Base-by-base conservation (phyloP, 35 echinoderm and acorn worm species). In the Amphiura filiformis region DNA sequence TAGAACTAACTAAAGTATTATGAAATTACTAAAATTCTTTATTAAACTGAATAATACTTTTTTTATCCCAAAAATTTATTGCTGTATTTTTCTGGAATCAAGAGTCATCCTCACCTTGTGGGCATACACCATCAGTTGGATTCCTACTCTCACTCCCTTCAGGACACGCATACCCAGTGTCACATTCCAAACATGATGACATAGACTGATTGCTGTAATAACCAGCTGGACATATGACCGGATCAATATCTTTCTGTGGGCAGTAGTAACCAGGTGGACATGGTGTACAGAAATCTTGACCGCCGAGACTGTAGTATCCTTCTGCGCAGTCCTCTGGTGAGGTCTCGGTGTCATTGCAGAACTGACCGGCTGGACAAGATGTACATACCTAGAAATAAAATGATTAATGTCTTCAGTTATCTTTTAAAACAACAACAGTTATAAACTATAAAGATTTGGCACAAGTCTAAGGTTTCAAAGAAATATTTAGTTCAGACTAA, bases 191-290 rank as follows among this genome's bases (percentile, higher is more conserved):
- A 37, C 95, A 97, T 1, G 80, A 88, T 78, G 30, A 42, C 44
- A 83, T 94, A 1, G 95, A 97, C 79, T 97, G 92, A 86, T 97
- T 94, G 76, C 92, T 97, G 70, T 97, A 97, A 81, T 40, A 91
- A 52, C 95, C 95, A 57, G 92, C 92, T 28, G 86, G 82, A 91
- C 95, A 97, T 30, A 97, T 94, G 76, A 97, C 86, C 22, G 95
- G 95, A 36, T 81, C 86, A 0, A 61, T 75, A 86, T 97, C 95
- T 18, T 70, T 87, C 37, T 91, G 78, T 0, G 89, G 89, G 52
- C 95, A 97, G 83, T 97, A 97, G 82, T 91, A 94, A 12, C 95
- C 95, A 0, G 89, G 37, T 14, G 95, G 95, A 89, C 95, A 97
- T 1, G 95, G 95, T 13, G 89, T 94, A 79, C 95, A 97, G 26